Conservation (phyloP, 2,888 invertebrate species). For the Tetranychus truncatus region DNA sequence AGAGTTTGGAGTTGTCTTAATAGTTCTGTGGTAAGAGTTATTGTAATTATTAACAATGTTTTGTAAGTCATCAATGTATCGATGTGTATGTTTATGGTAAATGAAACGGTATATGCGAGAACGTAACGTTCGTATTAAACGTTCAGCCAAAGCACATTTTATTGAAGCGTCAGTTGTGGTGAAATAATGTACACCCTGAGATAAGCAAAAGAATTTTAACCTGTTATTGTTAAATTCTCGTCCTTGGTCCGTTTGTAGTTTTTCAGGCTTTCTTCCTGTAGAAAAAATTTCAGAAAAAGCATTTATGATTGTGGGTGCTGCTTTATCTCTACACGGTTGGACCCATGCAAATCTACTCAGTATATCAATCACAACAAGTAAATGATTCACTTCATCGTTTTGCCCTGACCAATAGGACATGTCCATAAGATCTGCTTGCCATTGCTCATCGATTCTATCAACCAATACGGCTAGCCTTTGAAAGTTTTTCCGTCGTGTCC, state of each 20-base stretch:
- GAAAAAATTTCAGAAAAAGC: background rate
- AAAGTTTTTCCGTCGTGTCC: background rate
- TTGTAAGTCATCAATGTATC: slow-evolving; percentile 2
- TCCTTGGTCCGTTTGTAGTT: slow-evolving; percentile 24
- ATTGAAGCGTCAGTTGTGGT: slow-evolving; percentile 26
- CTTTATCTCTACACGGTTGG: slow-evolving; percentile 25
- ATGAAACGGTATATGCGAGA: slow-evolving; percentile 29
- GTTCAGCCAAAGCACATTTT: slow-evolving; percentile 29
- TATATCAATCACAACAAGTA: slow-evolving; percentile 26
- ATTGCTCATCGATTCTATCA: slow-evolving; percentile 25
- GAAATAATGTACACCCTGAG: slow-evolving; percentile 22
- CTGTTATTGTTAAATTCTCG: slow-evolving; percentile 23
- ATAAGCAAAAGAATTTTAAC: slow-evolving; percentile 14
- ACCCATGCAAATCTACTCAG: slow-evolving; percentile 26
- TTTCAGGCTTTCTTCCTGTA: background rate
- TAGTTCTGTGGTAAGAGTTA: background rate
- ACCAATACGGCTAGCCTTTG: slow-evolving; percentile 18
- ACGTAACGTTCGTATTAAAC: slow-evolving; percentile 28
- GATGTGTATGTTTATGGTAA: slow-evolving; percentile 24
- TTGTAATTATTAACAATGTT: background rate
- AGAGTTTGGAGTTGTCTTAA: background rate
- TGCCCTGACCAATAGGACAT: slow-evolving; percentile 13
- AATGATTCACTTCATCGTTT: slow-evolving; percentile 25
- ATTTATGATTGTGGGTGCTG: slow-evolving; percentile 14
- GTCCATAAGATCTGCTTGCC: slow-evolving; percentile 25